phyloP scores from a whole-genome alignment of 1,140 invertebrate genomes.

The Linepithema humile region DNA sequence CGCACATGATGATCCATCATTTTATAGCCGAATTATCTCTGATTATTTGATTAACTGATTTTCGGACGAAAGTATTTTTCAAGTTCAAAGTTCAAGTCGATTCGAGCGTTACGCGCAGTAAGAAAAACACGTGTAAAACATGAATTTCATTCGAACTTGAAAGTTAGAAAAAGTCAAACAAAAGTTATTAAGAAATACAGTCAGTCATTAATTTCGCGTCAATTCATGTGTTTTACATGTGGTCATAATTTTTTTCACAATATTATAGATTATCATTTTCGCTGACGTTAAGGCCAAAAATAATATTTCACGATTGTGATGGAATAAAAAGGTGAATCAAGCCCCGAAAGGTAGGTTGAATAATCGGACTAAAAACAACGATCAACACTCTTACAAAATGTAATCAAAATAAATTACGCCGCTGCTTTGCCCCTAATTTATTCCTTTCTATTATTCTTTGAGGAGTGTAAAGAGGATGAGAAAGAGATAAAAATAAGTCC shows the following conservation, averaged over 20 bases:
- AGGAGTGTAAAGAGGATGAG: slow-evolving; percentile 17
- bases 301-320: neutral
- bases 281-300: no score
- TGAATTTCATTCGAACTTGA: neutral
- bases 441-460: slow-evolving; percentile 30
- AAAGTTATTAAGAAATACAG: neutral
- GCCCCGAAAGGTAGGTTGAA: neutral
- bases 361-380: slow-evolving; percentile 26
- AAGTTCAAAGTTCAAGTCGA: neutral
- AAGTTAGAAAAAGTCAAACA: neutral
- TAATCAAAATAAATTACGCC: slow-evolving; percentile 22
- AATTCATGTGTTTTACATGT: neutral
- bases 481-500: neutral
- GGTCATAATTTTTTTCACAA: neutral
- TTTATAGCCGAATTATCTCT: slow-evolving; percentile 19
- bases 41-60: slow-evolving; percentile 3
- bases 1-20: neutral
- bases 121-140: neutral
- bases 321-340: slow-evolving; percentile 13
- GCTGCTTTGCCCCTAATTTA: slow-evolving; percentile 47
- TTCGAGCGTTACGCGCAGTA: neutral
- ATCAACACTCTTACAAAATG: neutral
- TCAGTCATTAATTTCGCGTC: neutral
- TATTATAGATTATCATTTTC: no score
- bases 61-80: neutral